phyloP scores from a whole-genome alignment of 1,140 invertebrate species.

The Sycobia sp. region DNA sequence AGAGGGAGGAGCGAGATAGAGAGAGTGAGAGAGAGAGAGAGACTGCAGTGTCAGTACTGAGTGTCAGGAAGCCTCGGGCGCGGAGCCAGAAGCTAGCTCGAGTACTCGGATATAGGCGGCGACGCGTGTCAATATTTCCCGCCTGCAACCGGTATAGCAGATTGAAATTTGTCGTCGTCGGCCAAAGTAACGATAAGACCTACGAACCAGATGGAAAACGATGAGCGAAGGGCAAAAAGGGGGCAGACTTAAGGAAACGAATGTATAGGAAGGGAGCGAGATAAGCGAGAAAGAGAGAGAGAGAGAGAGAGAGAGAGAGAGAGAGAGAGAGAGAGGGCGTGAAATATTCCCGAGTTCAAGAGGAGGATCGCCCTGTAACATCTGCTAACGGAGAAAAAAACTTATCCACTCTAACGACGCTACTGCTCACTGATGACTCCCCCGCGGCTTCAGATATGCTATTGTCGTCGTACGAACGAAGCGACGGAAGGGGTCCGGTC shows the following conservation, averaged over 20 bases:
- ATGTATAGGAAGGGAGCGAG: no score
- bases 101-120: constrained; percentile 4
- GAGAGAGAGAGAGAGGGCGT: constrained; percentile 1
- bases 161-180: constrained; percentile 25
- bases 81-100: no score
- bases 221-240: neutral
- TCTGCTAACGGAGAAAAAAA: constrained; percentile 30
- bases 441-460: no score
- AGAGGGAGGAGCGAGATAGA: no score
- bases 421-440: no score
- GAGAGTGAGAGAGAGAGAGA: no score
- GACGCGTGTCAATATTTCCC: constrained; percentile 24
- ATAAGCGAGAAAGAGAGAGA: neutral
- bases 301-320: neutral
- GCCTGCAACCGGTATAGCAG: neutral
- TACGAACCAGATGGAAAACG: neutral
- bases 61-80: no score
- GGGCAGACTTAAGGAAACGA: no score
- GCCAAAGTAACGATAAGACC: constrained; percentile 21
- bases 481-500: neutral
- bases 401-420: constrained; percentile 19
- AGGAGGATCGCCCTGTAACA: constrained; percentile 19
- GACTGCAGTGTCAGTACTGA: no score
- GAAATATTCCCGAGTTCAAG: constrained; percentile 13
- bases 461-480: neutral